Percentiles rank a stretch among this genome's conserved stretches.
phyloP scores from a whole-genome alignment of 37 sponge, comb jelly and placozoan genomes.

The Halichondria panicea region DNA sequence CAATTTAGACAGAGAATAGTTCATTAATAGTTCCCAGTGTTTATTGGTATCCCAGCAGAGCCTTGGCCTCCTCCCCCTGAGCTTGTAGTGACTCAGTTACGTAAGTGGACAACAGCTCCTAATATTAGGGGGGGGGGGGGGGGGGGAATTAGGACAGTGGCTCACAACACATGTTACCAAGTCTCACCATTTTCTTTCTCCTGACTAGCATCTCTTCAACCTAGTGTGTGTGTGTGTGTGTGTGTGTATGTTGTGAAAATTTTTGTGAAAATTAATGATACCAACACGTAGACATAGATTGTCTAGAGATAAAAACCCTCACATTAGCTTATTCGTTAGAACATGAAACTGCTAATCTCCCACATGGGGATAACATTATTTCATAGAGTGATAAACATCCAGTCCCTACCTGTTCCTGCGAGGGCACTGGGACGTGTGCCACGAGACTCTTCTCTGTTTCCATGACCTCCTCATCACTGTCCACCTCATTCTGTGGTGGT shows the following conservation, averaged over 20 bases:
- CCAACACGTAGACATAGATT: too few relatives aligned
- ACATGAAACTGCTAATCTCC: too few relatives aligned
- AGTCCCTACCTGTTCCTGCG: slow-evolving; percentile 82
- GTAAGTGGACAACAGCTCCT: slow-evolving; percentile 93
- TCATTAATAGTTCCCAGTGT: not conserved
- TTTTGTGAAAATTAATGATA: too few relatives aligned
- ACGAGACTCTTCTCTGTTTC: slow-evolving; percentile 63
- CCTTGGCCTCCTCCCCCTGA: slow-evolving; percentile 86
- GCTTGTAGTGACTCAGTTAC: slow-evolving; percentile 85
- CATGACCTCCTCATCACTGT: slow-evolving; percentile 37
- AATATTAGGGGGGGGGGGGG: not conserved
- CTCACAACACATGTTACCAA: not conserved
- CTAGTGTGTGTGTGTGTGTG: not conserved
- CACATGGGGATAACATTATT: too few relatives aligned
- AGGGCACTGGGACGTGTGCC: slow-evolving; percentile 72
- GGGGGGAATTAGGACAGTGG: not conserved
- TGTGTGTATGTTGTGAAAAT: too few relatives aligned
- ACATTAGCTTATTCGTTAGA: too few relatives aligned
- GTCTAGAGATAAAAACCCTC: too few relatives aligned
- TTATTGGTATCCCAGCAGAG: slow-evolving; percentile 77
- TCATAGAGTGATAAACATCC: too few relatives aligned
- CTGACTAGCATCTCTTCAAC: slow-evolving; percentile 83
- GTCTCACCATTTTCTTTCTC: slow-evolving; percentile 78
- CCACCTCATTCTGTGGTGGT: not conserved
- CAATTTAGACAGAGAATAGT: too few relatives aligned